phyloP scores from a whole-genome alignment of 2,888 invertebrate genomes.

The Eristalis pertinax region DNA sequence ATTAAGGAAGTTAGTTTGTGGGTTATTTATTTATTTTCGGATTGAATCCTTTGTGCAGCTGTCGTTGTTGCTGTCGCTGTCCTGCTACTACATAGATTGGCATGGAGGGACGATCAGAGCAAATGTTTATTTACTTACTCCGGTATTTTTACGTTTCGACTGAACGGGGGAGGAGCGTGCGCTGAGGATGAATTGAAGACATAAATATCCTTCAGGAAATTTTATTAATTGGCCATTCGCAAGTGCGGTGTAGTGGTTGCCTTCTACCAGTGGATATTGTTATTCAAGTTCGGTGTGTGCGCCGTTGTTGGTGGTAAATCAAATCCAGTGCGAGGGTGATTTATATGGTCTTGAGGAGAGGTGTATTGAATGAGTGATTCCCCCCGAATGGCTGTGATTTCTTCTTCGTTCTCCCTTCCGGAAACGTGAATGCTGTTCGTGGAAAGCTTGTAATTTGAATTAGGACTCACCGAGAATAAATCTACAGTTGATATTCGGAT shows the following conservation, averaged over 20 bases:
- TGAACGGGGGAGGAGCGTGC: neutral
- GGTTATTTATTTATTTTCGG: conserved; percentile 71
- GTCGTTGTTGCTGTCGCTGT: conserved; percentile 36
- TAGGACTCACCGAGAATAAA: neutral
- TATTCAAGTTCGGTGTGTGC: conserved; percentile 17
- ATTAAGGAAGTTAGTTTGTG: conserved; percentile 71
- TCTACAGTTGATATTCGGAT: neutral
- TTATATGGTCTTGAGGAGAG: conserved; percentile 31
- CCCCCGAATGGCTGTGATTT: conserved; percentile 30
- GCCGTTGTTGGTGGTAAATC: conserved; percentile 25
- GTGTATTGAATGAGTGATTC: conserved; percentile 49
- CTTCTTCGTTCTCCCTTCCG: neutral
- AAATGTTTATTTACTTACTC: conserved; percentile 46
- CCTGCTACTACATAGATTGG: neutral
- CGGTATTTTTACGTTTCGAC: conserved; percentile 25
- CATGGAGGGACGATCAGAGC: neutral
- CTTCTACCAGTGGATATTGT: conserved; percentile 7
- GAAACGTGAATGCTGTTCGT: neutral
- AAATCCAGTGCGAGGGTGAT: conserved; percentile 61
- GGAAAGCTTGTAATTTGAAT: neutral
- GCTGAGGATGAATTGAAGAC: conserved; percentile 58
- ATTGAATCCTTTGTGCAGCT: conserved; percentile 68
- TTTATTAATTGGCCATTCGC: conserved; percentile 69
- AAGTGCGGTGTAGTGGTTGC: conserved; percentile 60
- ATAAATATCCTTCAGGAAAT: conserved; percentile 71